Conservation (phyloP, 2,113 vertebrate species). For the Phyllostomus hastatus region DNA sequence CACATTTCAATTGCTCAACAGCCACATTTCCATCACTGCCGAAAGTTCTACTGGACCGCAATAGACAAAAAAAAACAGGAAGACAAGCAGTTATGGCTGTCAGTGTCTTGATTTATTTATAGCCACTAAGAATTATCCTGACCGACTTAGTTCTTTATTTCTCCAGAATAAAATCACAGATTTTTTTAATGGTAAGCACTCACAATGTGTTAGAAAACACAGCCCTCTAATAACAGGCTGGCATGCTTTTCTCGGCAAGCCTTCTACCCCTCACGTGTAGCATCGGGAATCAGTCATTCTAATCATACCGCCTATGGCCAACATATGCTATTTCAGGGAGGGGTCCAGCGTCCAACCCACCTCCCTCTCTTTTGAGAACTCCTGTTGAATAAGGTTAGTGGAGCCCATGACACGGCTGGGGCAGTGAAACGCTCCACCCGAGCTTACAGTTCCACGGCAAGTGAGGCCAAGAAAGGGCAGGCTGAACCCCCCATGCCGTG, state of each 20-base stretch:
- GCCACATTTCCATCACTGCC: background rate
- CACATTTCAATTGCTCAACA: background rate
- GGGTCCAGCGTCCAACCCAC: background rate
- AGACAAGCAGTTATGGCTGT: background rate
- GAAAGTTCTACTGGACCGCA: background rate
- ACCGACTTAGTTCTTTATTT: background rate
- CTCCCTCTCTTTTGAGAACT: background rate
- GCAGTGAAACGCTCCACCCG: background rate
- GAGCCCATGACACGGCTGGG: background rate
- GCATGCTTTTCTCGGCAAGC: background rate
- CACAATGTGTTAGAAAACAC: background rate
- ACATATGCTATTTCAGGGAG: background rate
- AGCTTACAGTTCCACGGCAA: background rate
- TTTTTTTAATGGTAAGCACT: background rate
- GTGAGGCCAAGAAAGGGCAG: background rate
- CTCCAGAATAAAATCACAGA: background rate
- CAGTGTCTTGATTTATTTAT: background rate
- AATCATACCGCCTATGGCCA: background rate
- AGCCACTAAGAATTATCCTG: background rate
- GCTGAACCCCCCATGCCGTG: too few relatives aligned
- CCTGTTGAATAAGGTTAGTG: background rate
- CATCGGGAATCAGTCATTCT: background rate
- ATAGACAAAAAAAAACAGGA: background rate
- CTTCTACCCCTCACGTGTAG: background rate
- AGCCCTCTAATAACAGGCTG: background rate